These are phyloP conservation scores for Otis tarda DNA, from an alignment of 2,113 vertebrate genomes.

Conservation along the genomic window DNA sequence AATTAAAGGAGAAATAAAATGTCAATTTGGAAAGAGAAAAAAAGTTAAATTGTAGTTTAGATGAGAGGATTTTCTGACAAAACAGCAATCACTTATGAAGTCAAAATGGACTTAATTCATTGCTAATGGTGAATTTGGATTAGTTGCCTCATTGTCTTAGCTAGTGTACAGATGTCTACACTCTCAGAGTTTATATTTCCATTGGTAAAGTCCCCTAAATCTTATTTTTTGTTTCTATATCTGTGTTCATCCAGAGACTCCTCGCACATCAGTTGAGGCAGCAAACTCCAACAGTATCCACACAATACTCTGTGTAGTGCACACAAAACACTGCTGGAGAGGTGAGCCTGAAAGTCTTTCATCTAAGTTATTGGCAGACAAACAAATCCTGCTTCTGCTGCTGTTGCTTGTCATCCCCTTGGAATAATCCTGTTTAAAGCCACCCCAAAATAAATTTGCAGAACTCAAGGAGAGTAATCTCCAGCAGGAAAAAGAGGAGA, in stretches of 20 bases:
- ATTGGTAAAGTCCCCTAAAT: not conserved
- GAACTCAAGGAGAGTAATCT: not conserved
- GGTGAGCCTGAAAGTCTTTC: not conserved
- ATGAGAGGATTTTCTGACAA: not conserved
- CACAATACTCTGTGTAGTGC: not conserved
- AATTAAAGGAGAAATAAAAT: slow-evolving; percentile 39
- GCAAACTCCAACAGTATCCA: not conserved
- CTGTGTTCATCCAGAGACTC: not conserved
- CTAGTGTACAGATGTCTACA: not conserved
- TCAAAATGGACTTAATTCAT: not conserved
- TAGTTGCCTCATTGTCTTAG: not conserved
- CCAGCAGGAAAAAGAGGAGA: not conserved
- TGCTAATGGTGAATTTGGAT: not conserved
- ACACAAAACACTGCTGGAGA: not conserved
- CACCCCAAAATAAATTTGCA: not conserved
- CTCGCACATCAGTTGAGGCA: not conserved
- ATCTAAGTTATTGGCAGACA: not conserved
- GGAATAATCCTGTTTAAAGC: not conserved
- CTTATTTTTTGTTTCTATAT: not conserved
- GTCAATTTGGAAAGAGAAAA: not conserved
- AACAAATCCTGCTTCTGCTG: not conserved
- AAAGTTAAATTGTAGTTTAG: not conserved
- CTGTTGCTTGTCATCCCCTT: not conserved
- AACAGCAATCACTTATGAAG: not conserved
- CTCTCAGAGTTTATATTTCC: not conserved